phyloP scores from a whole-genome alignment of 2,888 invertebrate genomes.

The Acronicta leporina region DNA sequence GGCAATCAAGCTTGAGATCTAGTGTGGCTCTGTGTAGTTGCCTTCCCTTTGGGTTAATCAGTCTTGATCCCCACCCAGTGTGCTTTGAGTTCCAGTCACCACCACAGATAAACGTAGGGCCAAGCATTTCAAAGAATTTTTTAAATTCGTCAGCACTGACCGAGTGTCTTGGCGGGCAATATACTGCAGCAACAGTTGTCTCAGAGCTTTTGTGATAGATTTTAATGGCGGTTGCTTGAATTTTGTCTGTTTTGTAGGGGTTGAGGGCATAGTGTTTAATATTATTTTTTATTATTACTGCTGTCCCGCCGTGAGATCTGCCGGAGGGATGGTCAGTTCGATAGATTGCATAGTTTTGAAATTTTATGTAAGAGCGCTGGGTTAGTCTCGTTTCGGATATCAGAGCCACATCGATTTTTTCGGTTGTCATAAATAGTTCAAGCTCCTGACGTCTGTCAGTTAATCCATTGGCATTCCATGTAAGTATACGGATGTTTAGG shows the following conservation, averaged over 20 bases:
- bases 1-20: background rate
- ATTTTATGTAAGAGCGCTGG: background rate
- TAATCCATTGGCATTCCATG: background rate
- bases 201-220: background rate
- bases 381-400: constrained; percentile 3
- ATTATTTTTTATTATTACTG: background rate
- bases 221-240: background rate
- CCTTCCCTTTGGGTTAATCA: background rate
- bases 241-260: background rate
- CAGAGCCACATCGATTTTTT: background rate
- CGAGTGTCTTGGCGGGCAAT: background rate
- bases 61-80: background rate
- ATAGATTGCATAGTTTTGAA: background rate
- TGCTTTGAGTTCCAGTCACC: background rate
- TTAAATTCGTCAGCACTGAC: background rate
- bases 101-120: background rate
- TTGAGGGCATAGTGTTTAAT: background rate
- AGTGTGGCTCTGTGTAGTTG: background rate
- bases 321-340: background rate
- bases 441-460: constrained; percentile 1
- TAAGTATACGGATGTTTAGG: background rate
- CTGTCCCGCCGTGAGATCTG: background rate
- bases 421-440: background rate
- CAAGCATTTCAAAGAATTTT: background rate
- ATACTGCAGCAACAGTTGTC: background rate